Base-by-base conservation (phyloP, 1,140 invertebrate genomes). In the Aphelenchoides avenae region DNA sequence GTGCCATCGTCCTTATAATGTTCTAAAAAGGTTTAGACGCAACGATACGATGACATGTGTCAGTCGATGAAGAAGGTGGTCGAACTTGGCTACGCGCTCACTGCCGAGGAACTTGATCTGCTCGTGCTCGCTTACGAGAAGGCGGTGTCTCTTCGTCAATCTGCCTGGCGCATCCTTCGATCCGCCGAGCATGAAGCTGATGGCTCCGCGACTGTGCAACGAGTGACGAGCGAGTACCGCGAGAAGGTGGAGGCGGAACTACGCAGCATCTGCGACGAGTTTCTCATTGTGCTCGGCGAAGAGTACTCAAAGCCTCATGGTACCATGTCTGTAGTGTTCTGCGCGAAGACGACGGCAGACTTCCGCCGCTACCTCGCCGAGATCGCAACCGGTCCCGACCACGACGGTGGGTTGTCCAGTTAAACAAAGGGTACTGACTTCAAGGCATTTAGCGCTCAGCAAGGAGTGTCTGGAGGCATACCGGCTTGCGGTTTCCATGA, bases 101-200 rank as follows among this genome's bases (percentile, higher is more conserved):
- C 87, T 78, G 95, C 95, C 80, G 93, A 70, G 68, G 92, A 97
- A 82, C 84, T 93, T 75, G 97, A 97, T 83, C 84, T 98, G 53
- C 85, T 97, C 68, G 95, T 91, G 50, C 91, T 95, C 74, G 93
- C 93, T 64, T 97, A 96, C 84, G 96, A 97, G 85, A 97, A 97
- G 83, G 91, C 96, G 50, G 92, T 98, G 60, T 92, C 92, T 66
- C 92, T 91, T 70, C 85, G 92, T 76, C 85, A 91, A 76, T 83
- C 92, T 84, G 94, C 91, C 74, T 97, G 92, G 92, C 85, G 93
- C 77, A 92, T 97, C 76, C 95, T 98, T 79, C 95, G 91, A 68
- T 92, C 89, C 75, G 96, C 97, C 79, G 93, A 97, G 85, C 89
- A 94, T 83, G 91, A 92, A 84, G 89, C 91, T 80, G 88, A 91